Conservation (phyloP, 2,888 invertebrate species). For the Clitarchus hookeri region DNA sequence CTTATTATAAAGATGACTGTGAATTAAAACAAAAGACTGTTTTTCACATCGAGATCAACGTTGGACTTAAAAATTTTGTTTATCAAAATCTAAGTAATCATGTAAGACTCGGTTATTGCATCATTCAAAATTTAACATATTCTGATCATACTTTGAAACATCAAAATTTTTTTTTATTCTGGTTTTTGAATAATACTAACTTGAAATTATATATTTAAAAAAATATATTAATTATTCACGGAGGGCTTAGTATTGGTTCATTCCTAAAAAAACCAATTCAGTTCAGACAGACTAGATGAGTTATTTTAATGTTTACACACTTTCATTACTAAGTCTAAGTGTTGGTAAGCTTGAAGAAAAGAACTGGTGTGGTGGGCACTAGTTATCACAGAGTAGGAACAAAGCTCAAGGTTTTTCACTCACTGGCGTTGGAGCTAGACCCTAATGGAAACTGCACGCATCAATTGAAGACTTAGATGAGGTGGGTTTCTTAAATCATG, state of each 20-base stretch:
- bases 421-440: constrained; percentile 7
- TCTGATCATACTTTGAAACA: neutral
- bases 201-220: neutral
- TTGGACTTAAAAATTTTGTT: neutral
- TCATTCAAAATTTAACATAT: neutral
- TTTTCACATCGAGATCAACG: constrained; percentile 22
- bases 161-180: neutral
- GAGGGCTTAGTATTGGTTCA: neutral
- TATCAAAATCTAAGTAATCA: neutral
- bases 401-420: neutral
- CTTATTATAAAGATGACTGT: neutral
- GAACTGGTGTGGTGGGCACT: neutral
- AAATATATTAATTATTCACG: neutral
- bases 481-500: constrained; percentile 8
- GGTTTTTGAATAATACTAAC: neutral
- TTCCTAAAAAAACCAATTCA: neutral
- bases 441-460: neutral
- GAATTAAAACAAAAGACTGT: neutral
- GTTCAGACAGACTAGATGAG: constrained; percentile 7
- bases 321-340: neutral
- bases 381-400: constrained; percentile 14
- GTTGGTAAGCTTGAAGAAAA: neutral
- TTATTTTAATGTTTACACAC: neutral
- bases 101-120: neutral
- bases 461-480: neutral